Conservation (phyloP, 1,140 invertebrate genomes). For the Belonocnema kinseyi region DNA sequence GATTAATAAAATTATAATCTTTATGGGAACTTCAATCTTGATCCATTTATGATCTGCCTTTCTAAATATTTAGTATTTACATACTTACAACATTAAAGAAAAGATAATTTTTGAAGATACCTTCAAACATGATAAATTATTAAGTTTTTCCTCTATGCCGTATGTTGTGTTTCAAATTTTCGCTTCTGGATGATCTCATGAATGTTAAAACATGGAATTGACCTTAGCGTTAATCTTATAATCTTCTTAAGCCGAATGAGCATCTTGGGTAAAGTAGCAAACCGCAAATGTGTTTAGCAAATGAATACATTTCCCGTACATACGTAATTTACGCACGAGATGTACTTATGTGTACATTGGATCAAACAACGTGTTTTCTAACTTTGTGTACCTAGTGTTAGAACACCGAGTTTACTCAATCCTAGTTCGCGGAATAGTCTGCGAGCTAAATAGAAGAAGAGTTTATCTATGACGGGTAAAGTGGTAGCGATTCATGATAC, state of each 20-base stretch:
- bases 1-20: constrained; percentile 19
- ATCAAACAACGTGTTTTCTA: constrained; percentile 12
- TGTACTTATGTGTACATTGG: constrained; percentile 3
- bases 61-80: too few relatives aligned
- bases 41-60: not conserved
- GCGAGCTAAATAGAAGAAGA: not conserved
- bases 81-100: too few relatives aligned
- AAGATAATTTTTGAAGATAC: too few relatives aligned
- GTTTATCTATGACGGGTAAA: constrained; percentile 18
- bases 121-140: too few relatives aligned
- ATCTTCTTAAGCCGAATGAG: not conserved
- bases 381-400: constrained; percentile 26
- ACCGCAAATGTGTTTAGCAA: constrained; percentile 10
- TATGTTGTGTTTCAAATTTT: too few relatives aligned
- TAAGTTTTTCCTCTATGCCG: too few relatives aligned
- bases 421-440: constrained; percentile 9
- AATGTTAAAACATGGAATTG: not conserved
- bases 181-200: not conserved
- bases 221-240: not conserved
- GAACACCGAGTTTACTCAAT: constrained; percentile 23
- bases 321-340: too few relatives aligned
- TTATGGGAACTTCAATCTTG: not conserved
- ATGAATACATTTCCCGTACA: too few relatives aligned
- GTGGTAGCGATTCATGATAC: constrained; percentile 29
- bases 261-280: not conserved